phyloP scores from a whole-genome alignment of 2,113 vertebrate species.

The Asarcornis scutulata region DNA sequence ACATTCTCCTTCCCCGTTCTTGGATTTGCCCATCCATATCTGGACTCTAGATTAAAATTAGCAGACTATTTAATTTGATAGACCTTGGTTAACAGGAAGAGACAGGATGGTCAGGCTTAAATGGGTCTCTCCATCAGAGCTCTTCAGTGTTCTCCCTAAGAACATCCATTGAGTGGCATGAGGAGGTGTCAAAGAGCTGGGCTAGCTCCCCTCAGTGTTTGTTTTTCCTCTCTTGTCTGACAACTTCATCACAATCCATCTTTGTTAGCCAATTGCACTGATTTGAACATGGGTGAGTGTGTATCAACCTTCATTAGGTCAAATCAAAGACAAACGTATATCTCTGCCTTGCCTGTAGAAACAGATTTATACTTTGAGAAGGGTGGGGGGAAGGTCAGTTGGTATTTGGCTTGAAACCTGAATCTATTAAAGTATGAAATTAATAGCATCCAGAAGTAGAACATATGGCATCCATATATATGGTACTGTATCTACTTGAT shows the following conservation, averaged over 20 bases:
- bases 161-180: slow-evolving; percentile 38
- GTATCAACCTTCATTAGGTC: slow-evolving; percentile 47
- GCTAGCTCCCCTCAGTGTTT: slow-evolving; percentile 15
- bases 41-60: background rate
- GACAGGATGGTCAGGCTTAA: background rate
- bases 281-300: slow-evolving; percentile 46
- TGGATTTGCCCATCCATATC: background rate
- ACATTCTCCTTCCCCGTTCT: background rate
- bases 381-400: slow-evolving; percentile 29
- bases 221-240: slow-evolving; percentile 50
- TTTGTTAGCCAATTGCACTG: slow-evolving; percentile 29
- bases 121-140: background rate
- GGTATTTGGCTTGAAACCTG: slow-evolving; percentile 64
- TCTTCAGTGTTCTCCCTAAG: slow-evolving; percentile 31
- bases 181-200: slow-evolving; percentile 17
- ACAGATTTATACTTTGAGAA: slow-evolving; percentile 4
- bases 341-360: slow-evolving; percentile 20
- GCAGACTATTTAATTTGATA: background rate
- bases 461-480: slow-evolving; percentile 65
- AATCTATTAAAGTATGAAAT: slow-evolving; percentile 52
- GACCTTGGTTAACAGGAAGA: slow-evolving; percentile 2
- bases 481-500: slow-evolving; percentile 66
- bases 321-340: slow-evolving; percentile 24
- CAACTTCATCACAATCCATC: slow-evolving; percentile 55
- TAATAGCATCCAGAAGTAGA: slow-evolving; percentile 61